Percentiles rank a stretch among this genome's conserved stretches.
These are phyloP conservation scores for Allolobophora icterica DNA, from an alignment of 2,888 invertebrate genomes.

Conservation along the genomic window DNA sequence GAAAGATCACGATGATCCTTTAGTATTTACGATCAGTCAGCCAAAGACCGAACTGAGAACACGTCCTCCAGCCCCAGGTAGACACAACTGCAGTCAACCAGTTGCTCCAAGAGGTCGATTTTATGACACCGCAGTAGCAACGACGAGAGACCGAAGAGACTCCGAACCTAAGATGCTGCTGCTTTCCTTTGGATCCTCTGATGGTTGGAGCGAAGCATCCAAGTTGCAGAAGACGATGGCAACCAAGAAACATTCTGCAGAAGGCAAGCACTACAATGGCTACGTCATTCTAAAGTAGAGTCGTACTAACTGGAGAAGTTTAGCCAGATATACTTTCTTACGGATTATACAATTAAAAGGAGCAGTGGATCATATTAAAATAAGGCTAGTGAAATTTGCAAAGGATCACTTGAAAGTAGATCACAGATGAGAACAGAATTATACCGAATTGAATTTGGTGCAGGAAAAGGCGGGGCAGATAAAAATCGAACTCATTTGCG, in stretches of 20 bases:
- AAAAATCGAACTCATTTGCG: neutral
- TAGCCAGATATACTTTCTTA: neutral
- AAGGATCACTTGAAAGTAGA: neutral
- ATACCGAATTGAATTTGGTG: neutral
- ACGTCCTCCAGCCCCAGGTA: neutral
- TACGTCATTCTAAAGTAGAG: neutral
- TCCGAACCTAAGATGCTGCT: neutral
- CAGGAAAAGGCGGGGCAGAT: neutral
- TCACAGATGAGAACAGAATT: neutral
- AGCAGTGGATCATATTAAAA: neutral
- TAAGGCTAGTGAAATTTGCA: no score
- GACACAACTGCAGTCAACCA: neutral
- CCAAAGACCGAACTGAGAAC: neutral
- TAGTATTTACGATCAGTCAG: neutral
- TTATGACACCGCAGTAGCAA: neutral
- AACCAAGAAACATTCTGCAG: neutral
- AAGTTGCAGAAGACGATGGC: neutral
- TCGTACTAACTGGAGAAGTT: neutral
- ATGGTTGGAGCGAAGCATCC: neutral
- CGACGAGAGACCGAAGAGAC: neutral
- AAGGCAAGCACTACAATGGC: neutral
- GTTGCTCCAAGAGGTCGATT: neutral
- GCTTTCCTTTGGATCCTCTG: neutral
- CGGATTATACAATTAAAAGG: neutral
- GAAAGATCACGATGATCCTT: neutral